Conservation (phyloP, 1,140 invertebrate genomes). For the Sinella curviseta region DNA sequence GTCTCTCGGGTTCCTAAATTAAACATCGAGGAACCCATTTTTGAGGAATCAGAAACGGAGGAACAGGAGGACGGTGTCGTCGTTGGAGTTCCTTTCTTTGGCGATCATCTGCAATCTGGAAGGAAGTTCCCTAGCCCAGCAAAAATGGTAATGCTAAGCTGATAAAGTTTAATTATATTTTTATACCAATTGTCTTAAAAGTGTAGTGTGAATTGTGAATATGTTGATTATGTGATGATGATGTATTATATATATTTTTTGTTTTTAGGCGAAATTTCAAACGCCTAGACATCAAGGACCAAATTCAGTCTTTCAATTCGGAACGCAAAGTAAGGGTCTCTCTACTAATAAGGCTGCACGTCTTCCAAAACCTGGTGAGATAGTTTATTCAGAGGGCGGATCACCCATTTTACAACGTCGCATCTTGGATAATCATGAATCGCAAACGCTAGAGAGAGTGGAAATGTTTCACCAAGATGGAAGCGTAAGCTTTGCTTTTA, state of each 20-base stretch:
- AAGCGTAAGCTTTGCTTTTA: background rate
- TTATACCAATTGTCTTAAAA: background rate
- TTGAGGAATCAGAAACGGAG: slow-evolving; percentile 11
- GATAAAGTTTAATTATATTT: too few relatives aligned
- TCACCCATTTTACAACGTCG: background rate
- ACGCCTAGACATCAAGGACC: background rate
- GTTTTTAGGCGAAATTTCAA: background rate
- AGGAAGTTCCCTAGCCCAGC: background rate
- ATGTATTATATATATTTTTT: background rate
- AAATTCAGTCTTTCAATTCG: background rate
- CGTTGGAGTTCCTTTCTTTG: background rate
- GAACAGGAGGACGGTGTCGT: background rate
- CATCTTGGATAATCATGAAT: background rate
- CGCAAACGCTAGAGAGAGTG: background rate
- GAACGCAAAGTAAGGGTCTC: background rate
- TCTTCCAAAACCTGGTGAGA: background rate
- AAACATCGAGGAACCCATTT: background rate
- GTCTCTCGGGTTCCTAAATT: background rate
- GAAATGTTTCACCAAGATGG: background rate
- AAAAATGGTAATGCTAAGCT: slow-evolving; percentile 18
- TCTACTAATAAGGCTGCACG: background rate
- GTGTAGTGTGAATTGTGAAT: background rate
- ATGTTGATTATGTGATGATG: background rate
- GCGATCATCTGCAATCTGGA: background rate
- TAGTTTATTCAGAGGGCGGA: background rate